Percentiles rank a stretch among this genome's conserved stretches.
phyloP scores from a whole-genome alignment of 2,888 invertebrate genomes.

The Gonocerus acuteangulatus region DNA sequence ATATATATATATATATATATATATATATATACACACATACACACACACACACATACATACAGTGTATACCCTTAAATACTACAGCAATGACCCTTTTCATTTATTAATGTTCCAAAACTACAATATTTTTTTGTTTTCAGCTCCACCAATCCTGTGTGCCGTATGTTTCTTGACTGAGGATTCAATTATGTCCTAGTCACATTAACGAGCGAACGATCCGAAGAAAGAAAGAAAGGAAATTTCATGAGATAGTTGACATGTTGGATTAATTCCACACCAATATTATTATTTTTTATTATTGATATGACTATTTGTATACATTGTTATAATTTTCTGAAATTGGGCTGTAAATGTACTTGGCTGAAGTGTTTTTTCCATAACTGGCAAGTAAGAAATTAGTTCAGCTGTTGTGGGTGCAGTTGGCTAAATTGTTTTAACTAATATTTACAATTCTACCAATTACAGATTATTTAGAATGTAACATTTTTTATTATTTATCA shows the following conservation, averaged over 20 bases:
- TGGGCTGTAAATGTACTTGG: no score
- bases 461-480: no score
- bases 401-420: slow-evolving; percentile 1
- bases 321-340: no score
- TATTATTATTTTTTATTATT: neutral
- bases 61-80: no score
- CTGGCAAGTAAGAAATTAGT: neutral
- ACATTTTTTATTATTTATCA: neutral
- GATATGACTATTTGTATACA: no score
- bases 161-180: neutral
- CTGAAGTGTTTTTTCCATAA: no score
- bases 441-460: no score
- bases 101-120: no score
- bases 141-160: neutral
- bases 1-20: no score
- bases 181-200: neutral
- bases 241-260: slow-evolving; percentile 8
- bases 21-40: no score
- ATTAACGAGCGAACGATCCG: slow-evolving; percentile 16
- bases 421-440: neutral
- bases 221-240: neutral
- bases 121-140: neutral
- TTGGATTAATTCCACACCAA: neutral
- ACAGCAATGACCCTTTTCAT: no score
- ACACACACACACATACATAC: no score